phyloP scores from a whole-genome alignment of 2,113 vertebrate genomes.

The Gopherus evgoodei region DNA sequence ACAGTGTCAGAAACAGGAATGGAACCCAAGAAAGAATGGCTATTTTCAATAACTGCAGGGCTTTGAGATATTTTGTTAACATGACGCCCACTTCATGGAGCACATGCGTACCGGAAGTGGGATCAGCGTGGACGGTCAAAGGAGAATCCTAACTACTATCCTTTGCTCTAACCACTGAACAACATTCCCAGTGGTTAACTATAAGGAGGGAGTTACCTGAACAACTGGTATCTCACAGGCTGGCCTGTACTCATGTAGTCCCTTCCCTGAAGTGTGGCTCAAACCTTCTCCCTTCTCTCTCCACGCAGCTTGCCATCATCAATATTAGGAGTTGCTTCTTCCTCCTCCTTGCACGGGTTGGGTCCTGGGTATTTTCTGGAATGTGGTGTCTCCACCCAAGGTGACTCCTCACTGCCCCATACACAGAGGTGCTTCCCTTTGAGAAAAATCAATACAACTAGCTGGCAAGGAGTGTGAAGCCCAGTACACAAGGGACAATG shows the following conservation, averaged over 20 bases:
- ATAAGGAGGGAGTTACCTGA: background rate
- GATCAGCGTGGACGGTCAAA: background rate
- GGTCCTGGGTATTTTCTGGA: background rate
- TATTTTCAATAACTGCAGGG: background rate
- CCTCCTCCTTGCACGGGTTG: background rate
- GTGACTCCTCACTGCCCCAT: background rate
- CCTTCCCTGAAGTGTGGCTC: background rate
- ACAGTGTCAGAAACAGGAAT: background rate
- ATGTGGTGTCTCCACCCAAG: background rate
- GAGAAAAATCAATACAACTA: background rate
- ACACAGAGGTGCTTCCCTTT: background rate
- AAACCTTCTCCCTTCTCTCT: background rate
- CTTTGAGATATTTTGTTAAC: background rate
- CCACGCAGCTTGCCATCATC: background rate
- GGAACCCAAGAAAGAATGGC: background rate
- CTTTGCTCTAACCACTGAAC: background rate
- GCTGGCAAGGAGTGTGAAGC: background rate
- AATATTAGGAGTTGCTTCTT: background rate
- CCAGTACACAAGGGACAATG: background rate
- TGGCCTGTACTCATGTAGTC: background rate
- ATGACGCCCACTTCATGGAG: rapidly evolving
- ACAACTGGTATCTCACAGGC: background rate
- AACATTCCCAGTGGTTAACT: background rate
- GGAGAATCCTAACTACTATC: background rate
- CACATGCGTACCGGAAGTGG: background rate